Base-by-base conservation (phyloP, 2,113 vertebrate genomes). In the Syngnathus typhle region DNA sequence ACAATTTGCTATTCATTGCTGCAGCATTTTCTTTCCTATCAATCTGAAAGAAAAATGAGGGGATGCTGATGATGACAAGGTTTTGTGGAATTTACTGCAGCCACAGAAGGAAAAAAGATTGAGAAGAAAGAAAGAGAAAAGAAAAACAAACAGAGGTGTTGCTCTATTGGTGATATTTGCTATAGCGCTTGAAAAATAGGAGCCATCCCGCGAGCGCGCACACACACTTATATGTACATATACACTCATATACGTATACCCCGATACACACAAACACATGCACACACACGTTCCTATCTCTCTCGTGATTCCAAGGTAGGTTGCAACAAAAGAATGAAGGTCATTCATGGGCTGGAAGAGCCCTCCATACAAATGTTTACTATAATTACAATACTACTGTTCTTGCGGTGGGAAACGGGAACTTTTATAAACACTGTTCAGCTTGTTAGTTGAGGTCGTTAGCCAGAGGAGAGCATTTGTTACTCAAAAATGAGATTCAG, bases 1-100 rank as follows among this genome's bases (percentile, higher is more conserved):
- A 63, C 55, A 64, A 9, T 44, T 55, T 58, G 59, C 61, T 68
- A 63, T 79, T 76, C 76, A 75, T 36, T 71, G 63, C 62, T 41
- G 72, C 69, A 54, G 74, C 69, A 77, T 84, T 78, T 75, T 76
- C 18, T 60, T 83, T 70, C 78, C 44, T 71, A 70, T 80, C 76
- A 75, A 72, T 72, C 70, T 78, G 68, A 79, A 86, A 78, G 62
- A n/a, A 66, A 66, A 69, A 60, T 67, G 69, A 70, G 44, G 68
- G 58, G 75, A 80, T 23, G 21, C 60, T 68, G 69, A 16, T 32
- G 27, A 80, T 70, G 77, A 83, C 85, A 84, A 80, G 79, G 75
- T 83, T 83, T 78, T 63, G 52, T 62, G 80, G 79, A 83, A 77
- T 87, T 86, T 83, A 81, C 75, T 76, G 73, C 73, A 68, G 65